Evolutionary conservation across 2,113 vertebrate species (phyloP).

Genomic region (Oxygymnocypris stewartii): DNA sequence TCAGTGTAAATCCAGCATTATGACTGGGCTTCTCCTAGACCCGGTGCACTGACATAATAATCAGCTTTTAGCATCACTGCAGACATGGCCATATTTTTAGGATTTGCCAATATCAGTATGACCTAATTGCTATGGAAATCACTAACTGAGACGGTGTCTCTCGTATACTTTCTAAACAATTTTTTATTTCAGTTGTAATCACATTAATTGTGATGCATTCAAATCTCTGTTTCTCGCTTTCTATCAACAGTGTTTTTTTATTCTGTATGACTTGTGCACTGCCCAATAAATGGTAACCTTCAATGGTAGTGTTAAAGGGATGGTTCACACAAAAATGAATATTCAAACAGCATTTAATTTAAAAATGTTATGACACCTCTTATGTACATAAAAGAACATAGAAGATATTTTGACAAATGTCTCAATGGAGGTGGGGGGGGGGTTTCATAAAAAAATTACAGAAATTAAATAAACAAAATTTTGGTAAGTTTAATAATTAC

Average conservation of each 20-base stretch:
- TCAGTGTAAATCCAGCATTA: slow-evolving; percentile 47
- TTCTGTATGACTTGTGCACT: not conserved
- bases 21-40: slow-evolving; percentile 24
- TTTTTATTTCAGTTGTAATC: slow-evolving; percentile 27
- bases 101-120: slow-evolving; percentile 17
- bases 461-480: not conserved
- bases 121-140: slow-evolving; percentile 31
- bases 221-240: not conserved
- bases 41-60: slow-evolving; percentile 34
- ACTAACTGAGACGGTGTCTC: not conserved
- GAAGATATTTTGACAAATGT: not conserved
- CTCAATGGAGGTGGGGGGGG: too few species aligned
- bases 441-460: not conserved
- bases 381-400: not conserved
- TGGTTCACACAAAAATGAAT: not conserved
- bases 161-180: not conserved
- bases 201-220: not conserved
- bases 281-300: not conserved
- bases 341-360: not conserved
- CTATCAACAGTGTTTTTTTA: not conserved
- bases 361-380: too few species aligned
- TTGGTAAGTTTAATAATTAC: not conserved
- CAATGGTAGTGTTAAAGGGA: not conserved
- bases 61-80: slow-evolving; percentile 36
- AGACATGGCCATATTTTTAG: slow-evolving; percentile 26